Conservation (phyloP, 2,113 vertebrate species). For the Canis aureus region DNA sequence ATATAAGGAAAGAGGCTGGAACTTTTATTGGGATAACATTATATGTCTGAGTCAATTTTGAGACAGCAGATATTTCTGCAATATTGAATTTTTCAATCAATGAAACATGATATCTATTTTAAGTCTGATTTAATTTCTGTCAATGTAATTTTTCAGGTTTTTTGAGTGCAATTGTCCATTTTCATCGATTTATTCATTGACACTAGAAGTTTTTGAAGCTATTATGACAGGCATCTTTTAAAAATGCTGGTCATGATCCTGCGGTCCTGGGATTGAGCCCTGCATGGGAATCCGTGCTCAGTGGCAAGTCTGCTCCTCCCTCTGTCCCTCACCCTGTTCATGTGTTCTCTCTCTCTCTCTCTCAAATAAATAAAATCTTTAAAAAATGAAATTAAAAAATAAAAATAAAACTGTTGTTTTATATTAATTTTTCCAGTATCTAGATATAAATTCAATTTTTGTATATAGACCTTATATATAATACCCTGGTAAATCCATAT, state of each 20-base stretch:
- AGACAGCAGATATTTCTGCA: background rate
- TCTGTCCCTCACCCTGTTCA: too few species aligned
- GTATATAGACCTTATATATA: background rate
- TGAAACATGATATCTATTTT: background rate
- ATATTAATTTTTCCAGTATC: background rate
- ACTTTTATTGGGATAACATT: background rate
- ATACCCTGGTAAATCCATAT: background rate
- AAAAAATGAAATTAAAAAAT: too few species aligned
- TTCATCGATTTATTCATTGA: background rate
- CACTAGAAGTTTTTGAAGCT: background rate
- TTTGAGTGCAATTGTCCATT: background rate
- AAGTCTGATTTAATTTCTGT: background rate
- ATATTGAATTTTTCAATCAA: background rate
- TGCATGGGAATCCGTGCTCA: too few species aligned
- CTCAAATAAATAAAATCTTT: too few species aligned
- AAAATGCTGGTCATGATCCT: background rate
- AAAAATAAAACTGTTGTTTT: background rate
- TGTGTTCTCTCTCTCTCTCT: too few species aligned
- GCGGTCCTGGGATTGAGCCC: too few species aligned
- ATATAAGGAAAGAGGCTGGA: background rate
- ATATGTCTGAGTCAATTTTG: background rate
- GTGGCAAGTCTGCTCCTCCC: too few species aligned
- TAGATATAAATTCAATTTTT: background rate
- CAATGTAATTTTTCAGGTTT: background rate
- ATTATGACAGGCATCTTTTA: background rate